Conservation (phyloP, 2,888 invertebrate genomes). For the Arrhopalites spinosus region DNA sequence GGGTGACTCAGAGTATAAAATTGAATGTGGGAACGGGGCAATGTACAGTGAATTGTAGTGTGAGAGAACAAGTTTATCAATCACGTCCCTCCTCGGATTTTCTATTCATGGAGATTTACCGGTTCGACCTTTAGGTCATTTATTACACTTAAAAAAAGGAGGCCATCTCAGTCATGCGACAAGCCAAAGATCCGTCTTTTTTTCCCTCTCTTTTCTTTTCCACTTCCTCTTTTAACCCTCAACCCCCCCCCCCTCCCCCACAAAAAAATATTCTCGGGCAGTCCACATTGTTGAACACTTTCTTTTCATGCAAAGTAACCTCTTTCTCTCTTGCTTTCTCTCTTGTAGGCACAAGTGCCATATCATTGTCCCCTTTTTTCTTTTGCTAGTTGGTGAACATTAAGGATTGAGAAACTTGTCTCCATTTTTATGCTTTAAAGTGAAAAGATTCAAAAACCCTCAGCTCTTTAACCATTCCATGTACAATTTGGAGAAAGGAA, state of each 20-base stretch:
- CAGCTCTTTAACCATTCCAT: too few relatives aligned
- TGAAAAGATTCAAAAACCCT: too few relatives aligned
- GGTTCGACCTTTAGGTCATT: conserved; percentile 33
- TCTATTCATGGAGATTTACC: conserved; percentile 35
- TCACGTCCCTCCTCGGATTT: conserved; percentile 29
- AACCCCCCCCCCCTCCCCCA: not conserved
- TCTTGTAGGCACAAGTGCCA: not conserved
- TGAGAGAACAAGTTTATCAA: conserved; percentile 31
- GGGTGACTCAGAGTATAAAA: not conserved
- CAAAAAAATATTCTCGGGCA: not conserved
- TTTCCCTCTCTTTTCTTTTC: not conserved
- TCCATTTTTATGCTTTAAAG: too few relatives aligned
- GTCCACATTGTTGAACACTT: too few relatives aligned
- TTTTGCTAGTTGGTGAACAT: not conserved
- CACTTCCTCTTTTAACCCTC: not conserved
- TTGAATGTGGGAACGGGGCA: not conserved
- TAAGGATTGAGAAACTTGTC: too few relatives aligned
- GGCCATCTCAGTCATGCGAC: conserved; percentile 3
- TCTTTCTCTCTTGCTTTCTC: not conserved
- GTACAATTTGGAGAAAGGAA: too few relatives aligned
- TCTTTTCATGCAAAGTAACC: not conserved
- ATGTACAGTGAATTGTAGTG: not conserved
- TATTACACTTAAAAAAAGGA: conserved; percentile 31
- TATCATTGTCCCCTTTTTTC: too few relatives aligned
- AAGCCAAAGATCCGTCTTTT: not conserved